phyloP scores from a whole-genome alignment of 2,113 vertebrate species.

The Taurulus bubalis region DNA sequence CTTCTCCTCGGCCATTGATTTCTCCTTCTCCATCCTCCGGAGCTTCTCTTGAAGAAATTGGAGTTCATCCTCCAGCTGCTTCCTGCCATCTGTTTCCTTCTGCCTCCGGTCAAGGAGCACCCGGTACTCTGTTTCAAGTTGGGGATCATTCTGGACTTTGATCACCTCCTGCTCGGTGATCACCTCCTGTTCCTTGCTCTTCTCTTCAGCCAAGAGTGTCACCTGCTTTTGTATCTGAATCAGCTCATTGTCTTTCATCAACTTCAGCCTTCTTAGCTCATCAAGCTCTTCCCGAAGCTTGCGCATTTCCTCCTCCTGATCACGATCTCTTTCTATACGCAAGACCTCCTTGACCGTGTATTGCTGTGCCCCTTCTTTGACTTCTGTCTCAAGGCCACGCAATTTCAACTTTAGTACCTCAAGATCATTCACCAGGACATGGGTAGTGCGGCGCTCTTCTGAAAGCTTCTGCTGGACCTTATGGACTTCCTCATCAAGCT shows the following conservation, averaged over 20 bases:
- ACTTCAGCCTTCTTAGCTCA: constrained; percentile 88
- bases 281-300: constrained; percentile 92
- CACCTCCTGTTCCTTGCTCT: constrained; percentile 88
- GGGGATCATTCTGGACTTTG: constrained; percentile 94
- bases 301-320: constrained; percentile 90
- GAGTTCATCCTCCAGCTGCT: constrained; percentile 92
- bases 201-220: constrained; percentile 86
- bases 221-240: constrained; percentile 88
- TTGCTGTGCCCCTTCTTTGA: constrained; percentile 91
- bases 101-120: constrained; percentile 87
- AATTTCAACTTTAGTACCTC: constrained; percentile 86
- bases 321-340: constrained; percentile 92
- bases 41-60: constrained; percentile 92
- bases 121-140: constrained; percentile 89
- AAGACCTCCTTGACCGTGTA: constrained; percentile 96
- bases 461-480: constrained; percentile 89
- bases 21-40: constrained; percentile 91
- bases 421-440: constrained; percentile 89
- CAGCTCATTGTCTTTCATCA: constrained; percentile 88
- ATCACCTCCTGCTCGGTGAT: constrained; percentile 93
- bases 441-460: constrained; percentile 90
- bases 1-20: constrained; percentile 93
- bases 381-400: constrained; percentile 86
- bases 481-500: constrained; percentile 90
- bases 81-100: constrained; percentile 82